Conservation (phyloP, 2,113 vertebrate species). For the Phyllopteryx taeniolatus region DNA sequence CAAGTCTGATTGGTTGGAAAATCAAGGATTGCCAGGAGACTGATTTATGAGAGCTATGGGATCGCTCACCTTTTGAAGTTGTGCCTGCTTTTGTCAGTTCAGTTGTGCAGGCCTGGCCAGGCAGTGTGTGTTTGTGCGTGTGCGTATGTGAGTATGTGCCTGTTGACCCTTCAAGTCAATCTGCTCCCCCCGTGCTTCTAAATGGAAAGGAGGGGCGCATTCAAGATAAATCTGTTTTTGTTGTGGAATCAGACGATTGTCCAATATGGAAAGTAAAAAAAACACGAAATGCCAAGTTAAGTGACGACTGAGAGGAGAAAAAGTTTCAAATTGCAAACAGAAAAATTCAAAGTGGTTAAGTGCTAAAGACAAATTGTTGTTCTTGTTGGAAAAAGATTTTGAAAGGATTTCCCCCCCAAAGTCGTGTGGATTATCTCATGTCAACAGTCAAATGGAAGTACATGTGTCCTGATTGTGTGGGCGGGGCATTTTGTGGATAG, state of each 20-base stretch:
- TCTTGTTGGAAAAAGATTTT: background rate
- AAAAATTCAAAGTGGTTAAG: no score
- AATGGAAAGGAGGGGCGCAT: slow-evolving; percentile 61
- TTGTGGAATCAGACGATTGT: slow-evolving; percentile 18
- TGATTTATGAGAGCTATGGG: slow-evolving; percentile 61
- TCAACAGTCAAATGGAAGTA: background rate
- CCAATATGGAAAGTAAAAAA: background rate
- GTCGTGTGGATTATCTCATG: background rate
- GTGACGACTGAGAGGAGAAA: background rate
- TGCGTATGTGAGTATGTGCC: slow-evolving; percentile 9
- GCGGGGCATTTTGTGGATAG: background rate
- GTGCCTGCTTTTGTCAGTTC: slow-evolving; percentile 62
- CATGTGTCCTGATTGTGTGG: background rate
- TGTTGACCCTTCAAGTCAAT: slow-evolving; percentile 24
- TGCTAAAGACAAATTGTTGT: background rate
- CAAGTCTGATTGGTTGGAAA: slow-evolving; percentile 65
- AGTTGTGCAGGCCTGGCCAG: slow-evolving; percentile 42
- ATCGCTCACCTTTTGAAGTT: slow-evolving; percentile 67
- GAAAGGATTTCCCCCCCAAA: background rate
- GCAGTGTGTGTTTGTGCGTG: background rate
- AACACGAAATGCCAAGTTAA: background rate
- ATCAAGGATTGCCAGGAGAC: slow-evolving; percentile 56
- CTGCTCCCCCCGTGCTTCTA: slow-evolving; percentile 52
- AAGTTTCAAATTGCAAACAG: background rate
- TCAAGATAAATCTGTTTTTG: slow-evolving; percentile 43